Percentiles rank a stretch among this genome's conserved stretches.
phyloP scores from a whole-genome alignment of 2,888 invertebrate genomes.

The Monopis laevigella region DNA sequence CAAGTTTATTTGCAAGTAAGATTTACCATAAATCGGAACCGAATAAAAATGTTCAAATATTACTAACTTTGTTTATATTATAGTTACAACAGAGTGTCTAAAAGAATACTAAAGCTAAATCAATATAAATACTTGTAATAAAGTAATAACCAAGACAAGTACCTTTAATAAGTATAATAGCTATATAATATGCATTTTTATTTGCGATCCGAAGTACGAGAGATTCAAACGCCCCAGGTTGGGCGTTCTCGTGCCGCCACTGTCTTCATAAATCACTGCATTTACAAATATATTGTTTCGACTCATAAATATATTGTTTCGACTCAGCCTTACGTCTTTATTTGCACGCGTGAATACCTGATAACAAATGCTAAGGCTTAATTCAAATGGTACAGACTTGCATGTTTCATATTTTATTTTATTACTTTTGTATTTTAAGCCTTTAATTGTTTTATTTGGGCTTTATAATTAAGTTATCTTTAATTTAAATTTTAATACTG shows the following conservation, averaged over 20 bases:
- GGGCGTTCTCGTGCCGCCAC: slow-evolving; percentile 32
- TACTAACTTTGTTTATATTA: too few relatives aligned
- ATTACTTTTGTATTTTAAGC: neutral
- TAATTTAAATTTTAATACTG: too few relatives aligned
- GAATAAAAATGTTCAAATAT: too few relatives aligned
- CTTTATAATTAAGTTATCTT: too few relatives aligned
- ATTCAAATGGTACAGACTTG: slow-evolving; percentile 12
- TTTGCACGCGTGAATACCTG: slow-evolving; percentile 22
- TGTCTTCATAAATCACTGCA: slow-evolving; percentile 47
- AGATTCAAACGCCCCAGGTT: slow-evolving; percentile 14
- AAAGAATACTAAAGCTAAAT: too few relatives aligned
- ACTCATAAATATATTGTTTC: slow-evolving; percentile 36
- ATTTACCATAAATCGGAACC: too few relatives aligned
- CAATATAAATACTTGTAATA: too few relatives aligned
- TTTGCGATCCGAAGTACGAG: slow-evolving; percentile 1
- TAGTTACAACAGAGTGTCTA: too few relatives aligned
- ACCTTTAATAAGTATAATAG: too few relatives aligned
- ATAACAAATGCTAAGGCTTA: slow-evolving; percentile 13
- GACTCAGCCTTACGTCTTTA: slow-evolving; percentile 35
- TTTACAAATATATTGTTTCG: slow-evolving; percentile 41
- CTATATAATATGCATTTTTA: neutral
- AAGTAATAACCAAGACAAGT: too few relatives aligned
- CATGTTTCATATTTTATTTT: slow-evolving; percentile 1
- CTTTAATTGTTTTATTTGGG: too few relatives aligned
- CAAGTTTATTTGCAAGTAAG: too few relatives aligned